A percentile compares a stretch with the other conserved stretches of the same genome.
Conservation (phyloP, 2,113 vertebrate genomes). For the Turnix velox region DNA sequence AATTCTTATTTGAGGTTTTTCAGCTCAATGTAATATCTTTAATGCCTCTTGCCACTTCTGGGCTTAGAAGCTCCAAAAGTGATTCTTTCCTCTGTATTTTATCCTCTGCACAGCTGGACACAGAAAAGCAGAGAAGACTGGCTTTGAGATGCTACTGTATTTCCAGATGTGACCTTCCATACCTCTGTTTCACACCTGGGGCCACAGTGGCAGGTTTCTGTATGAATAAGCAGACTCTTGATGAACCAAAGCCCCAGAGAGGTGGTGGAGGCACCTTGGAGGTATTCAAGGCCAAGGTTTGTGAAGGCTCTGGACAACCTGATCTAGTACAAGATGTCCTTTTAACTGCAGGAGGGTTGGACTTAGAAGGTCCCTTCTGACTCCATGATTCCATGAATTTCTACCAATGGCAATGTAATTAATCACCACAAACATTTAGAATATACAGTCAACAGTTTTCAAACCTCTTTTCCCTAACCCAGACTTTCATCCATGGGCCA, state of each 20-base stretch:
- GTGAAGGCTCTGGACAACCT: no score
- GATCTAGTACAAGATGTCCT: no score
- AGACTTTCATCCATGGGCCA: rapidly evolving
- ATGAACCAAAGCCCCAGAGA: not conserved
- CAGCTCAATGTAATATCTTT: not conserved
- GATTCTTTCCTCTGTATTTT: not conserved
- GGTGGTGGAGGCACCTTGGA: no score
- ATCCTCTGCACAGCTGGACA: not conserved
- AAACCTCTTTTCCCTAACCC: not conserved
- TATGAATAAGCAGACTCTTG: not conserved
- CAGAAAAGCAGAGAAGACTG: not conserved
- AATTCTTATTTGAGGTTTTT: not conserved
- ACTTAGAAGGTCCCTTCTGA: no score
- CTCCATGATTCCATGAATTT: no score
- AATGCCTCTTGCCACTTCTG: not conserved
- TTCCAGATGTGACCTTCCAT: not conserved
- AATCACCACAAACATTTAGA: not conserved
- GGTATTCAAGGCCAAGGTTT: no score
- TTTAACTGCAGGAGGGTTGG: no score
- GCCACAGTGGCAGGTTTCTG: not conserved
- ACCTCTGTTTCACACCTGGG: not conserved
- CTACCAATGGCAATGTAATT: not conserved
- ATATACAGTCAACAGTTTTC: not conserved
- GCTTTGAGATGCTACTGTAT: not conserved
- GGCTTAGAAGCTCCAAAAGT: not conserved